Base-by-base conservation (phyloP, 2,888 invertebrate species). In the Rhagonycha lutea region DNA sequence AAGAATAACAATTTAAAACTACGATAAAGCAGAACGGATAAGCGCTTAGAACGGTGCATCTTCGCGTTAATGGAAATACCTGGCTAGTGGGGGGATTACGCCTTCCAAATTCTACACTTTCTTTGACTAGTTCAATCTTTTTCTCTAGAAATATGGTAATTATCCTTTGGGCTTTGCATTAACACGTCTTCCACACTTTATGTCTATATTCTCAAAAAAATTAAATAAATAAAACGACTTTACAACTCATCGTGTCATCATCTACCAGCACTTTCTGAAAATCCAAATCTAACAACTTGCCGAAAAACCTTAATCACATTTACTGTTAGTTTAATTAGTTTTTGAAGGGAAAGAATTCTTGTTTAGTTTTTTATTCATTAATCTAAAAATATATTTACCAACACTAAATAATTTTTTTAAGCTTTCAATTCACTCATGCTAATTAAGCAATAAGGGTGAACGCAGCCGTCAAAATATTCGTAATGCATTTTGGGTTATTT, bases 121-220 rank as follows among this genome's bases (percentile, higher is more conserved):
- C 77, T 77, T 77, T 74, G 72, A 72, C 73, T 75, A 73, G 75
- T 71, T 72, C 63, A 28, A 65, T 74, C 74, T 78, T 80, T 79
- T 70, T 77, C 79, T 79, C 80, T 81, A 84, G 82, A 85, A 85
- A 84, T 85, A 85, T 84, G 84, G 83, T 86, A 84, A 85, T 85
- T 84, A 83, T 82, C 80, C 83, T 82, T 79, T 83, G 82, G 81
- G 80, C 81, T 83, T 82, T 81, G 80, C 81, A 82, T 83, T 84
- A 83, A 83, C 83, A 83, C 80, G 80, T 79, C 83, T 83, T 83
- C 84, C 84, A 83, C 82, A 81, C 83, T 83, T 82, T 81, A 83
- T 81, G 82, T 80, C 73, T 77, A 80, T 79, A 80, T 80, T 81
- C n/a, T n/a, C n/a, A 7, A 5, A 0, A n/a, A n/a, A 47, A n/a